Conservation (phyloP, 2,888 invertebrate species). For the Eumacrocentrus americanus region DNA sequence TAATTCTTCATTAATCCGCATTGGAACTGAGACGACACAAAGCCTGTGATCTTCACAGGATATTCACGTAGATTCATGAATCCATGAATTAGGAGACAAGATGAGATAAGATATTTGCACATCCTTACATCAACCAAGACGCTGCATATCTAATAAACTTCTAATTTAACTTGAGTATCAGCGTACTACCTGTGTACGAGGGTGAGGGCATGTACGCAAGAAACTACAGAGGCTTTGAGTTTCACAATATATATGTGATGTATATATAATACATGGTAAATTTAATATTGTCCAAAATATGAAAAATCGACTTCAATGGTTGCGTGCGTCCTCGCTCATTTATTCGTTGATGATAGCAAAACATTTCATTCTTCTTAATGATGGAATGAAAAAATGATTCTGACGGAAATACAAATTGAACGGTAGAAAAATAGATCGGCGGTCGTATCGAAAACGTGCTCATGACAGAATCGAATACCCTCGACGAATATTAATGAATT, state of each 20-base stretch:
- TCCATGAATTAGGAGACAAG: background rate
- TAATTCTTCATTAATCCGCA: background rate
- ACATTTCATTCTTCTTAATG: background rate
- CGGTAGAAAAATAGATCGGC: slow-evolving; percentile 34
- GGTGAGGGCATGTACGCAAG: background rate
- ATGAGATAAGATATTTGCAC: background rate
- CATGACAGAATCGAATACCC: slow-evolving; percentile 31
- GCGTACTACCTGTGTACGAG: background rate
- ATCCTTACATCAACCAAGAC: background rate
- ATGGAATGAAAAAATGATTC: slow-evolving; percentile 3
- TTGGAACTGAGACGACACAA: background rate
- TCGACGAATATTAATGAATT: slow-evolving; percentile 37
- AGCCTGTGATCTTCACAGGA: background rate
- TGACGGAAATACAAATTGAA: slow-evolving; percentile 32
- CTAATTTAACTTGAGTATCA: background rate
- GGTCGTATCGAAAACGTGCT: slow-evolving; percentile 23
- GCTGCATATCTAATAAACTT: background rate
- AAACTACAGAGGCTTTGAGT: too few species aligned
- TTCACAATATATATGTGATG: too few species aligned
- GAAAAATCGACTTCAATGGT: too few species aligned
- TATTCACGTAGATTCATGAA: background rate
- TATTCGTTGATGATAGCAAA: background rate
- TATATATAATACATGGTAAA: too few species aligned
- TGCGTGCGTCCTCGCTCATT: background rate
- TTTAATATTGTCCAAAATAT: too few species aligned